These are phyloP conservation scores for Rhinolophus sinicus DNA, from an alignment of 2,113 vertebrate genomes.

Conservation along the genomic window DNA sequence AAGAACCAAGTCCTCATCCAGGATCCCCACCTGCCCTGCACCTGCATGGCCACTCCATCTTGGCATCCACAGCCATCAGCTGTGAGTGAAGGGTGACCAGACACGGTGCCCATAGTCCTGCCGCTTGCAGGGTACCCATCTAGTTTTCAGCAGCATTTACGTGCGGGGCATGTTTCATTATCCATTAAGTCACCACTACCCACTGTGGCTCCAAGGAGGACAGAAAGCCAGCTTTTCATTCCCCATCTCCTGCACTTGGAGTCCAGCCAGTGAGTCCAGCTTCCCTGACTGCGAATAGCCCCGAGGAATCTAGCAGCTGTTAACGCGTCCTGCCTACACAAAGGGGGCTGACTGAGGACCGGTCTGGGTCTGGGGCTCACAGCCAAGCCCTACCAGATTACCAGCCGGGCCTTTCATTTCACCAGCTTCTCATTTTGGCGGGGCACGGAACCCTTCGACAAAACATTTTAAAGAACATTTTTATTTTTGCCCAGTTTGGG, in stretches of 20 bases:
- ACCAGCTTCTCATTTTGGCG: not conserved
- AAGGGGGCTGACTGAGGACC: not conserved
- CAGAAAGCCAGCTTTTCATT: not conserved
- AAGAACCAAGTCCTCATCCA: not conserved
- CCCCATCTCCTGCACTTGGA: not conserved
- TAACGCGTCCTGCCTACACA: not conserved
- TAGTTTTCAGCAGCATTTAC: not conserved
- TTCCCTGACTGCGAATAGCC: not conserved
- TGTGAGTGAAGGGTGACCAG: too few relatives aligned
- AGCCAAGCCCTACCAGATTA: not conserved
- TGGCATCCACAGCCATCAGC: not conserved
- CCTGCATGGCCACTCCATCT: accelerated
- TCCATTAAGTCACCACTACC: too few relatives aligned
- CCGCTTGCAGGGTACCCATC: not conserved
- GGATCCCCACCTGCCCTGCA: not conserved
- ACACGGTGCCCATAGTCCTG: not conserved
- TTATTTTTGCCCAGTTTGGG: not conserved
- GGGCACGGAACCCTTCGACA: not conserved
- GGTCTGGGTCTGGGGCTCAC: not conserved
- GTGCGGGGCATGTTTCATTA: not conserved
- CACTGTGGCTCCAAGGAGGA: not conserved
- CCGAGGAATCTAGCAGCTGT: too few relatives aligned
- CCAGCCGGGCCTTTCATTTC: not conserved
- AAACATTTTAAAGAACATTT: not conserved
- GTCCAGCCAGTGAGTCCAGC: not conserved